phyloP scores from a whole-genome alignment of 2,113 vertebrate species.

The Bufo bufo region DNA sequence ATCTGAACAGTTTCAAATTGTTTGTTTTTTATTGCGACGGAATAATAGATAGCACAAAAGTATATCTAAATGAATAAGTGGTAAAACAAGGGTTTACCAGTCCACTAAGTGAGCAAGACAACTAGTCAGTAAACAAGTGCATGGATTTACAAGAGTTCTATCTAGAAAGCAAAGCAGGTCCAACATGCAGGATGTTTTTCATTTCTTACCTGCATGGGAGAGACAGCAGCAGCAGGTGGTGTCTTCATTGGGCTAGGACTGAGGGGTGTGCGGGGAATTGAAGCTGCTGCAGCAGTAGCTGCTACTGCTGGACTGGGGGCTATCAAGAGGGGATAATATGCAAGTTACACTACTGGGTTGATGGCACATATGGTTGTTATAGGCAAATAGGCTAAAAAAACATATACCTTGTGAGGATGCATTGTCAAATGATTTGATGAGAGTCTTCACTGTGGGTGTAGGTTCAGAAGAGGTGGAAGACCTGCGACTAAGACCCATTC shows the following conservation, averaged over 20 bases:
- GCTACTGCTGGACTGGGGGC: conserved; percentile 32
- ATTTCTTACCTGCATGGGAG: conserved; percentile 87
- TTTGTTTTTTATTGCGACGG: neutral
- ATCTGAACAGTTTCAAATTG: neutral
- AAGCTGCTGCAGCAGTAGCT: conserved; percentile 67
- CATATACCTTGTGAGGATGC: conserved; percentile 87
- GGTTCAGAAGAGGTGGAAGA: conserved; percentile 94
- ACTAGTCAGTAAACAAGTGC: too few species aligned
- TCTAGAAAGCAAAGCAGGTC: neutral
- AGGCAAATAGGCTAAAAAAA: too few species aligned
- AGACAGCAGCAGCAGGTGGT: conserved; percentile 91
- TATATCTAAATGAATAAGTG: neutral
- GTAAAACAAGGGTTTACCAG: neutral
- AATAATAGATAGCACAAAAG: neutral
- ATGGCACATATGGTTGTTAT: neutral
- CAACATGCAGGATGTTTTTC: neutral
- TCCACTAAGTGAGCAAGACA: neutral
- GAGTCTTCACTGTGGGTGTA: conserved; percentile 92
- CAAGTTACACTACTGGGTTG: neutral
- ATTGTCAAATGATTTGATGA: conserved; percentile 96
- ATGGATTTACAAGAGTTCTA: neutral
- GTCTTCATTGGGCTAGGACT: conserved; percentile 96
- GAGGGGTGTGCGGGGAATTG: conserved; percentile 89
- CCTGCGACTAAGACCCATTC: conserved; percentile 90
- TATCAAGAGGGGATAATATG: conserved; percentile 1